phyloP scores from a whole-genome alignment of 2,888 invertebrate genomes.

The Orthosia incerta region DNA sequence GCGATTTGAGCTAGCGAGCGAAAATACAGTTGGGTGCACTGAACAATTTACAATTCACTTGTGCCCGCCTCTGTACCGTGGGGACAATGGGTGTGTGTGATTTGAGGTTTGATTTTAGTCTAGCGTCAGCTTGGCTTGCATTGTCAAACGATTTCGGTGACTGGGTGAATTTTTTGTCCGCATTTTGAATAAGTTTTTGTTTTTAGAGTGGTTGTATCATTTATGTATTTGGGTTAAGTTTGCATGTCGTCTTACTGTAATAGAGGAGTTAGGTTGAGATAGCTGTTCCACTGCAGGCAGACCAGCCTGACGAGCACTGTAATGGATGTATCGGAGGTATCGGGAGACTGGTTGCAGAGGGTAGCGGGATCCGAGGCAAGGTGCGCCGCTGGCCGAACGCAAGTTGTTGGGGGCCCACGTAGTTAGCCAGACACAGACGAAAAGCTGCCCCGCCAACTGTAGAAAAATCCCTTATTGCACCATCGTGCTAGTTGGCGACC shows the following conservation, averaged over 20 bases:
- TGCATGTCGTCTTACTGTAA: background rate
- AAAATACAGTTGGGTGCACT: slow-evolving; percentile 82
- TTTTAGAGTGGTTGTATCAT: slow-evolving; percentile 22
- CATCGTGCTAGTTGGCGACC: too few relatives aligned
- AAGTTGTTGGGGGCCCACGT: too few relatives aligned
- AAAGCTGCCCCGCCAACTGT: too few relatives aligned
- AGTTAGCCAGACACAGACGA: too few relatives aligned
- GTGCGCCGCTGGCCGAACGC: too few relatives aligned
- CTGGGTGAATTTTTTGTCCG: slow-evolving; percentile 49
- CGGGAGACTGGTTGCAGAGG: too few relatives aligned
- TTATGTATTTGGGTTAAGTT: slow-evolving; percentile 1
- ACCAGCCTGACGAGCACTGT: too few relatives aligned
- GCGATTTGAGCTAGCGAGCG: slow-evolving; percentile 77
- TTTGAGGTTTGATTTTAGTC: slow-evolving; percentile 74
- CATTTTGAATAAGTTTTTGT: slow-evolving; percentile 58
- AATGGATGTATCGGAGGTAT: too few relatives aligned
- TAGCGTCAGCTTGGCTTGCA: slow-evolving; percentile 51
- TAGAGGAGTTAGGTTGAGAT: too few relatives aligned
- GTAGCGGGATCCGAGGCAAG: too few relatives aligned
- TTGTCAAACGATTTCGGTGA: slow-evolving; percentile 60
- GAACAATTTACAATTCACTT: slow-evolving; percentile 85
- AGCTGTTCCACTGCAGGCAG: too few relatives aligned
- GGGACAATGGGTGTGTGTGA: slow-evolving; percentile 72
- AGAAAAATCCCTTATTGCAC: too few relatives aligned
- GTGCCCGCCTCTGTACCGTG: slow-evolving; percentile 65